A percentile compares a stretch with the other conserved stretches of the same genome.
Evolutionary conservation across 2,797 vertebrate genomes (phyloP).

Genomic region (Chelmon rostratus): DNA sequence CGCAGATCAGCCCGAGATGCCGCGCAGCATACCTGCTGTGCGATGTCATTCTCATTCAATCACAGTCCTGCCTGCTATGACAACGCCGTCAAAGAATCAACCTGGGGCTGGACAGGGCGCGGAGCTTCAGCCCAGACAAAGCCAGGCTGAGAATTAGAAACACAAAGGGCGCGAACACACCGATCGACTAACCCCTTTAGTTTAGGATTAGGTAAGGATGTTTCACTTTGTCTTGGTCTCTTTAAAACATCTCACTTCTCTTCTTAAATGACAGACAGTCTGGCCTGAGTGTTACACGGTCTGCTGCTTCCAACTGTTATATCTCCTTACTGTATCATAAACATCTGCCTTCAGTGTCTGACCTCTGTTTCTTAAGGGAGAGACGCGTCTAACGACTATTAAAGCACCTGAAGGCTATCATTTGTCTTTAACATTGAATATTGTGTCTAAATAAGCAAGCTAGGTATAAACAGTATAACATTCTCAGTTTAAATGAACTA

Average conservation of each 20-base stretch:
- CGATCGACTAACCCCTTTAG: conserved; percentile 6
- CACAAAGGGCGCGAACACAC: no score
- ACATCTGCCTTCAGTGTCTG: not conserved
- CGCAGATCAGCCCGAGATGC: conserved; percentile 4
- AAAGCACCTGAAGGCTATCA: not conserved
- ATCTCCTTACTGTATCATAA: not conserved
- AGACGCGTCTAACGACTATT: not conserved
- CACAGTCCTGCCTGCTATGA: conserved; percentile 29
- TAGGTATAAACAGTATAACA: no score
- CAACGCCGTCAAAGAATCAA: conserved; percentile 48
- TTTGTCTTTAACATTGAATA: not conserved
- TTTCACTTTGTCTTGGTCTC: not conserved
- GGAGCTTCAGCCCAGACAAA: conserved; percentile 63
- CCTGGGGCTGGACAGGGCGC: conserved; percentile 47
- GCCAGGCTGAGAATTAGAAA: not conserved
- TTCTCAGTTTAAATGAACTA: no score
- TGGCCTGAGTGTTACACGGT: not conserved
- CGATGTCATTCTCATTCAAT: conserved; percentile 54
- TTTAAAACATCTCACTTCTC: not conserved
- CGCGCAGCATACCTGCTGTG: conserved; percentile 24
- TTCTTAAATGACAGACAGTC: not conserved
- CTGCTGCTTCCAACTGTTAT: not conserved
- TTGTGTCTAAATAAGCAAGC: not conserved
- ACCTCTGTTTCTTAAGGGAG: not conserved
- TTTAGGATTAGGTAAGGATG: conserved; percentile 16